phyloP scores from a whole-genome alignment of 1,140 invertebrate species.

The Araneus ventricosus region DNA sequence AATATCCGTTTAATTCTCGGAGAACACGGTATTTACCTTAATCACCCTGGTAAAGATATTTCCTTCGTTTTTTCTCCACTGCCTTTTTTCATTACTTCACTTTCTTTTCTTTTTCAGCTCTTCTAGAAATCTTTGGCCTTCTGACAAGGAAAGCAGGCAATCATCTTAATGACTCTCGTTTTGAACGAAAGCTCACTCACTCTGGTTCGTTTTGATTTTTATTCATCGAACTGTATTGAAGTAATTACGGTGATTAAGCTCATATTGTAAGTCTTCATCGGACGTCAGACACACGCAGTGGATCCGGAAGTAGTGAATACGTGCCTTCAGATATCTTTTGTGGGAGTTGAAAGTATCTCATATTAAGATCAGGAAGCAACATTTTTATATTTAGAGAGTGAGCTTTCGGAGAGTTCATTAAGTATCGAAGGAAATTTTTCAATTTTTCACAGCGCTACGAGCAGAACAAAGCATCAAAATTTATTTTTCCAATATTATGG shows the following conservation, averaged over 20 bases:
- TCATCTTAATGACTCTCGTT: slow-evolving; percentile 16
- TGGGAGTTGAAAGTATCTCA: no score
- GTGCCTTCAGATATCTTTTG: no score
- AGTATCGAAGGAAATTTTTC: no score
- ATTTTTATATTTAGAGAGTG: no score
- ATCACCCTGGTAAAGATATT: slow-evolving; percentile 16
- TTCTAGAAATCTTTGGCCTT: slow-evolving; percentile 10
- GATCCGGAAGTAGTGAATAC: no score
- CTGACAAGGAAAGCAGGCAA: slow-evolving; percentile 18
- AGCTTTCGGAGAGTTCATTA: no score
- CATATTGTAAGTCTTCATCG: neutral
- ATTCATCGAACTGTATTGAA: slow-evolving; percentile 10
- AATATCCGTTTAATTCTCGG: slow-evolving; percentile 1
- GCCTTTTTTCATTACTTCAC: neutral
- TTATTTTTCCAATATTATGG: no score
- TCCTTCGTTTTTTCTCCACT: neutral
- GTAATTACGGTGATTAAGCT: slow-evolving; percentile 8
- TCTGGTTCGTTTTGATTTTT: slow-evolving; percentile 7
- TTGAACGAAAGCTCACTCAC: neutral
- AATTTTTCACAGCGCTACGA: no score
- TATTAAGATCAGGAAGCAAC: no score
- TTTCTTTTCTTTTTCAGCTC: neutral
- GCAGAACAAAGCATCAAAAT: no score
- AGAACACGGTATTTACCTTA: slow-evolving; percentile 24
- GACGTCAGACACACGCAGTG: neutral